Conservation (phyloP, 1,140 invertebrate species). For the Rhopalosiphum maidis region DNA sequence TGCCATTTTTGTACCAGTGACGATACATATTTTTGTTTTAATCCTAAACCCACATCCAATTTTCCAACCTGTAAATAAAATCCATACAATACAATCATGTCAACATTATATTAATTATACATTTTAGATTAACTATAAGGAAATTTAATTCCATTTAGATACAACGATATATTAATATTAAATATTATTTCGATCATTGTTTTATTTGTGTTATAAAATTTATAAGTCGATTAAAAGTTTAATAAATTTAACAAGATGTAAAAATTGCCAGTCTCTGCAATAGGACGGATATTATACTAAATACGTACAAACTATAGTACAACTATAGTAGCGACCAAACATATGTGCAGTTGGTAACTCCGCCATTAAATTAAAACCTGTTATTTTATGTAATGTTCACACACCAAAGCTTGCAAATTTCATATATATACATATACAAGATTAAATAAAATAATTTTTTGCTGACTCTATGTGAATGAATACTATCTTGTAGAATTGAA, state of each 20-base stretch:
- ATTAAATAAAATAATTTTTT: too few species aligned
- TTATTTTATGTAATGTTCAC: too few species aligned
- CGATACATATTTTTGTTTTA: conserved; percentile 50
- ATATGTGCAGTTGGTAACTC: too few species aligned
- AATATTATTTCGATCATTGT: not conserved
- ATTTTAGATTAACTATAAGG: not conserved
- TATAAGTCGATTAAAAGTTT: not conserved
- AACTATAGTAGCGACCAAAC: too few species aligned
- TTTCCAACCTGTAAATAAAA: conserved; percentile 42
- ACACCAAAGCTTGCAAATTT: too few species aligned
- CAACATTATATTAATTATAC: not conserved
- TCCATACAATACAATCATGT: not conserved
- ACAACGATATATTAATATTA: too few species aligned
- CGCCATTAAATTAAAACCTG: too few species aligned
- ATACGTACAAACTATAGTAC: not conserved
- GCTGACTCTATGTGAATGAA: too few species aligned
- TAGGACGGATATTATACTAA: not conserved
- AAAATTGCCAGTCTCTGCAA: not conserved
- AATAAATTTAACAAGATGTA: not conserved
- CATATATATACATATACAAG: too few species aligned
- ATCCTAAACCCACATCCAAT: conserved; percentile 38
- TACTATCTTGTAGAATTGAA: too few species aligned
- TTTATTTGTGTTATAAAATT: not conserved
- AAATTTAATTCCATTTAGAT: not conserved
- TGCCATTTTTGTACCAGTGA: conserved; percentile 51